Evolutionary conservation across 2,797 vertebrate genomes (phyloP).

Genomic region (Anguilla obscura): DNA sequence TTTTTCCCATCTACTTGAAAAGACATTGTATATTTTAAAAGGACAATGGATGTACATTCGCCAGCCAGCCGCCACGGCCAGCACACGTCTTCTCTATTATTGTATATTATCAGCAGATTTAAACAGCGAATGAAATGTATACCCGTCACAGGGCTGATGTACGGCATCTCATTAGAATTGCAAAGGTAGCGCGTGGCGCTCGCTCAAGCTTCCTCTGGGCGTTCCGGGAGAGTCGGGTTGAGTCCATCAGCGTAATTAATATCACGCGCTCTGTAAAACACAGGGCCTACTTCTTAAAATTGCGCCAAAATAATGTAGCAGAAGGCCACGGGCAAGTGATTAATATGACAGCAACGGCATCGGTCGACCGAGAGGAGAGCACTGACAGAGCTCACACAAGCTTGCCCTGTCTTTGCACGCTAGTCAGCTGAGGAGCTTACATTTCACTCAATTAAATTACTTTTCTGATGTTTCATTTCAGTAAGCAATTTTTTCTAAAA

Average conservation of each 20-base stretch:
- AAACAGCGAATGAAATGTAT: conserved; percentile 47
- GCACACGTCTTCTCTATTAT: conserved; percentile 44
- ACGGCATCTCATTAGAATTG: conserved; percentile 57
- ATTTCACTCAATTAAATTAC: not conserved
- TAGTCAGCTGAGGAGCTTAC: not conserved
- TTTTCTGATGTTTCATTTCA: not conserved
- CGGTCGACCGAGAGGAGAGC: not conserved
- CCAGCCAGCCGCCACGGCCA: conserved; percentile 19
- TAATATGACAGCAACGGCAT: conserved; percentile 33
- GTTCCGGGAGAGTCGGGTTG: conserved; percentile 39
- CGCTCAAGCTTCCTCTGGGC: conserved; percentile 34
- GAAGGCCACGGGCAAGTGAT: conserved; percentile 46
- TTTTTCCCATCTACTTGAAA: not conserved
- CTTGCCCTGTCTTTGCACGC: not conserved
- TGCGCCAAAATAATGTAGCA: conserved; percentile 44
- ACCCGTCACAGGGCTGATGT: conserved; percentile 49
- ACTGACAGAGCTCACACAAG: not conserved
- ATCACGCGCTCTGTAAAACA: conserved; percentile 46
- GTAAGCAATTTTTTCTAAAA: not conserved
- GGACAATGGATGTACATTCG: conserved; percentile 34
- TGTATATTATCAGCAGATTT: conserved; percentile 56
- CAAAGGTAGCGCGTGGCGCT: conserved; percentile 42
- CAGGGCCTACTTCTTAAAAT: conserved; percentile 48
- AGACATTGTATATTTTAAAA: conserved; percentile 8
- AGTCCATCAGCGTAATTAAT: conserved; percentile 56